These are phyloP conservation scores for Sinonovacula constricta DNA, from an alignment of 1,140 invertebrate species.

Conservation along the genomic window DNA sequence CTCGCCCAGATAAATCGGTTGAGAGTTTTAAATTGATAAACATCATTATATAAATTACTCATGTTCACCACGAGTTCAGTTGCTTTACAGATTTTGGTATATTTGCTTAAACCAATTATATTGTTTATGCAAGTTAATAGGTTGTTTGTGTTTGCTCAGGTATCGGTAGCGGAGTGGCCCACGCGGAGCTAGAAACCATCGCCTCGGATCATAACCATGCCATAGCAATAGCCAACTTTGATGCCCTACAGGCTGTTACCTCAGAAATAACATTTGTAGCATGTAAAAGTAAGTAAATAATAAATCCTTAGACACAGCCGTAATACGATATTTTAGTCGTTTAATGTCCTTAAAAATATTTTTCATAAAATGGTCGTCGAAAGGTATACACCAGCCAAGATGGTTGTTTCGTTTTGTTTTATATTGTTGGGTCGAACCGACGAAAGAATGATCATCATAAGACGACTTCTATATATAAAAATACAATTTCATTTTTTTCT, in stretches of 20 bases:
- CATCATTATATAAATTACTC: too few relatives aligned
- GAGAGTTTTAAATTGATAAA: too few relatives aligned
- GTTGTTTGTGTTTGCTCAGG: constrained; percentile 1
- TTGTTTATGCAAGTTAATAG: background rate
- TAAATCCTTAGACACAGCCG: too few relatives aligned
- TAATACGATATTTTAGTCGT: too few relatives aligned
- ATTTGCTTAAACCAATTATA: background rate
- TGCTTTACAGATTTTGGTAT: background rate
- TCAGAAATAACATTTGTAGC: constrained; percentile 57
- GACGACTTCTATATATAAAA: background rate
- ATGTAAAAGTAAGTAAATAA: constrained; percentile 56
- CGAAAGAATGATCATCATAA: too few relatives aligned
- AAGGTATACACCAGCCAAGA: too few relatives aligned
- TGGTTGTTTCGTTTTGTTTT: too few relatives aligned
- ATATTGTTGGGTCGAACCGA: too few relatives aligned
- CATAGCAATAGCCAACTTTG: constrained; percentile 56
- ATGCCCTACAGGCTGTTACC: constrained; percentile 55
- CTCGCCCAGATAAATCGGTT: too few relatives aligned
- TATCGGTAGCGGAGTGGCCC: constrained; percentile 29
- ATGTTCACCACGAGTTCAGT: background rate
- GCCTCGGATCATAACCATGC: constrained; percentile 57
- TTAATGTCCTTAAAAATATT: too few relatives aligned
- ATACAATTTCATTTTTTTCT: background rate
- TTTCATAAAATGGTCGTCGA: too few relatives aligned
- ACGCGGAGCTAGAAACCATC: constrained; percentile 54